Percentiles rank a stretch among this genome's conserved stretches.
These are phyloP conservation scores for Drosophila busckii DNA, from an alignment of 1,140 invertebrate genomes.

Conservation along the genomic window DNA sequence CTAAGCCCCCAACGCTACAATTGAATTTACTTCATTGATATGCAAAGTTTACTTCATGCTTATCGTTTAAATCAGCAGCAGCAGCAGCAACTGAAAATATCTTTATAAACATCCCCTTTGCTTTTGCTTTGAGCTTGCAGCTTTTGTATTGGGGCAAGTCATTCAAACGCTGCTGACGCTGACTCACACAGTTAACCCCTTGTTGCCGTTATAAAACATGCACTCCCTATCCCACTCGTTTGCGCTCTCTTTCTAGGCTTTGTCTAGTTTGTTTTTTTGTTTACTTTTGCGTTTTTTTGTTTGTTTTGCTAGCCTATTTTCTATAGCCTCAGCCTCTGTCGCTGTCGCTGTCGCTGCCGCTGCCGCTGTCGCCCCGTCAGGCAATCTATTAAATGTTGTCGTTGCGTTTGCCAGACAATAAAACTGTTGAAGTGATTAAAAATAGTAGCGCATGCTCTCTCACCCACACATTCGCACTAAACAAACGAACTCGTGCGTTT, in stretches of 20 bases:
- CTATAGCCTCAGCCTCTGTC: conserved; percentile 29
- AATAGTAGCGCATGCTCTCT: conserved; percentile 35
- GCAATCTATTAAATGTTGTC: conserved; percentile 75
- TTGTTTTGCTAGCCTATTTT: conserved; percentile 49
- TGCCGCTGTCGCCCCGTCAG: conserved; percentile 8
- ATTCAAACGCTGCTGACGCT: conserved; percentile 34
- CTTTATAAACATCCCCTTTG: conserved; percentile 42
- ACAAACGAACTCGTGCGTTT: conserved; percentile 28
- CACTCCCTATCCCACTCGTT: not conserved
- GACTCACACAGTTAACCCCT: conserved; percentile 69
- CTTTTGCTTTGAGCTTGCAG: not conserved
- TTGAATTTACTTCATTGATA: conserved; percentile 45
- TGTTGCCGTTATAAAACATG: conserved; percentile 28
- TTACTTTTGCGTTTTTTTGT: conserved; percentile 27
- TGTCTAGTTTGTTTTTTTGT: conserved; percentile 3
- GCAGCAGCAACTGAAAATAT: conserved; percentile 46
- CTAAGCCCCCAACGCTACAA: conserved; percentile 3
- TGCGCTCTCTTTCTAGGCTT: conserved; percentile 18
- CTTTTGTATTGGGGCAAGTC: conserved; percentile 25
- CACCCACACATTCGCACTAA: not conserved
- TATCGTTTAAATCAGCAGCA: conserved; percentile 59
- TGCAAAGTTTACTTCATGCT: conserved; percentile 55
- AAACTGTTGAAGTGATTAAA: conserved; percentile 74
- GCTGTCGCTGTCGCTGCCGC: not conserved
- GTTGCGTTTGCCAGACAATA: conserved; percentile 66